A percentile compares a stretch with the other conserved stretches of the same genome.
These are phyloP conservation scores for Acrobasis repandana DNA, from an alignment of 2,888 invertebrate genomes.

Conservation along the genomic window DNA sequence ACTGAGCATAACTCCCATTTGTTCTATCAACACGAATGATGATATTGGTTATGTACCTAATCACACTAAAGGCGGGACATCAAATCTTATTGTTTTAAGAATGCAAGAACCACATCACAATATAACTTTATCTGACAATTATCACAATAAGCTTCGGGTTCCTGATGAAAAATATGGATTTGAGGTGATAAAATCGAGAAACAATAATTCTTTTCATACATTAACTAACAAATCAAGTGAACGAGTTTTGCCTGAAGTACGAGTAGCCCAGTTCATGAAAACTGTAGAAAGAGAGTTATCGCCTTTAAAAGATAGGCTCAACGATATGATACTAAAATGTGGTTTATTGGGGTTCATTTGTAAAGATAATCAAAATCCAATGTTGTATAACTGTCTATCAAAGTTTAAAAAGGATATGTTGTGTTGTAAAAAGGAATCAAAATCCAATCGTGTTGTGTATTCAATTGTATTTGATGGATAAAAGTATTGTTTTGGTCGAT, in stretches of 20 bases:
- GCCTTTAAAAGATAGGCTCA: conserved; percentile 59
- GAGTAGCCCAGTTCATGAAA: conserved; percentile 53
- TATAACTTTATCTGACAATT: not conserved
- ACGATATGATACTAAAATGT: conserved; percentile 60
- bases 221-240: conserved; percentile 16
- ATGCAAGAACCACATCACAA: conserved; percentile 28
- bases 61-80: conserved; percentile 26
- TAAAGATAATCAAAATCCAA: conserved; percentile 28
- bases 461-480: conserved; percentile 63
- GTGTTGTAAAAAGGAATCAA: conserved; percentile 32
- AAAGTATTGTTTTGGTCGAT: conserved; percentile 36
- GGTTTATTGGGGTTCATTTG: conserved; percentile 43
- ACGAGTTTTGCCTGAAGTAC: conserved; percentile 50
- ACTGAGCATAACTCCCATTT: conserved; percentile 53
- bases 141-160: not conserved
- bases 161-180: conserved; percentile 4
- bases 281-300: conserved; percentile 61
- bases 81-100: conserved; percentile 36
- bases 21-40: conserved; percentile 47
- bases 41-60: conserved; percentile 33
- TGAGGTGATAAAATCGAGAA: conserved; percentile 2
- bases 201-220: not conserved
- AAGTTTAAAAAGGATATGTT: conserved; percentile 29
- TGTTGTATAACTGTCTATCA: conserved; percentile 30
- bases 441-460: conserved; percentile 70